These are phyloP conservation scores for Ianthella basta DNA, from an alignment of 37 sponge, comb jelly and placozoan species.

Conservation along the genomic window DNA sequence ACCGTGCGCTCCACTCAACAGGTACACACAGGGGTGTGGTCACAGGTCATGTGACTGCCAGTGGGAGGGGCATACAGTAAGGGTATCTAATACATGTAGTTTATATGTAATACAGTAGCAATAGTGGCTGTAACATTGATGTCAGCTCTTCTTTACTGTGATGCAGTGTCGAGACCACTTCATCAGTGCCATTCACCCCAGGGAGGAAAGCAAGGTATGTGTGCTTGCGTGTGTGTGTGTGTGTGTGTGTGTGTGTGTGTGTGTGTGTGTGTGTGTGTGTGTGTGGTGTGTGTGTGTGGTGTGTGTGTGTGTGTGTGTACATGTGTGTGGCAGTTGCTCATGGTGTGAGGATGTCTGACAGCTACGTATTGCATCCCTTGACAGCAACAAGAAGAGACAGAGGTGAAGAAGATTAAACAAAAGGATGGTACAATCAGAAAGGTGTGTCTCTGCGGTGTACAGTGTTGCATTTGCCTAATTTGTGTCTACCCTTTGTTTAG, in stretches of 20 bases:
- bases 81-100: not conserved
- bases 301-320: not conserved
- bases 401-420: slow-evolving; percentile 43
- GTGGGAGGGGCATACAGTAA: not conserved
- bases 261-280: not conserved
- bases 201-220: slow-evolving; percentile 66
- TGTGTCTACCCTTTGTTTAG: too few relatives aligned
- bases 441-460: slow-evolving; percentile 11
- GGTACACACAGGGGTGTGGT: slow-evolving; percentile 32
- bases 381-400: slow-evolving; percentile 23
- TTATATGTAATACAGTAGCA: not conserved
- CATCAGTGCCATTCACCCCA: slow-evolving; percentile 69
- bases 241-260: slow-evolving; percentile 16
- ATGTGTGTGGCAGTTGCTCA: not conserved
- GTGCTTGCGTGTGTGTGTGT: slow-evolving; percentile 27
- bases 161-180: slow-evolving; percentile 81
- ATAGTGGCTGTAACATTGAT: not conserved
- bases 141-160: not conserved
- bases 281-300: not conserved
- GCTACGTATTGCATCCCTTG: not conserved
- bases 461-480: too few relatives aligned
- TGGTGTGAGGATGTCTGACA: not conserved
- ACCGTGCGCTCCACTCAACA: slow-evolving; percentile 77
- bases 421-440: slow-evolving; percentile 53
- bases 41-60: not conserved